Conservation (phyloP, 1,140 invertebrate species). For the Leptinotarsa defecta region DNA sequence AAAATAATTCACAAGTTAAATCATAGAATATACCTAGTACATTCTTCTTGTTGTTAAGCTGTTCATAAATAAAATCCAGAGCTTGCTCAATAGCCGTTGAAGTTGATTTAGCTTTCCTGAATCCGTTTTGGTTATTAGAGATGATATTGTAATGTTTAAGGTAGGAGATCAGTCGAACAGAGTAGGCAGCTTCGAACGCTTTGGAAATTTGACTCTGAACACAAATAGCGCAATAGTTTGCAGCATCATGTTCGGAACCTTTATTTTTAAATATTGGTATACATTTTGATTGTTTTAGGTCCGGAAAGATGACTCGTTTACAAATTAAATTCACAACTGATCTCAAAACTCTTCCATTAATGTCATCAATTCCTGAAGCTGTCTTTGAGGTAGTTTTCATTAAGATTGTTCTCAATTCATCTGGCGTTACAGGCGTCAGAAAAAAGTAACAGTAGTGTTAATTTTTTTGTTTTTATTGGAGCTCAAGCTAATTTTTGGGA, state of each 20-base stretch:
- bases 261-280: no score
- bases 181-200: conserved; percentile 1
- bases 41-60: background rate
- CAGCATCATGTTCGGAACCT: no score
- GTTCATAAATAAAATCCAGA: conserved; percentile 5
- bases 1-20: background rate
- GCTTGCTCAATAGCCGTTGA: background rate
- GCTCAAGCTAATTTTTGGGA: background rate
- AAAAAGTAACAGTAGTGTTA: background rate
- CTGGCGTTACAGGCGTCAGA: background rate
- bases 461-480: background rate
- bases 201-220: no score
- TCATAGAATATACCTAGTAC: background rate
- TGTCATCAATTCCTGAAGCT: background rate
- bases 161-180: conserved; percentile 4
- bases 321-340: no score
- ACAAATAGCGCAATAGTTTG: no score
- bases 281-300: conserved; percentile 1
- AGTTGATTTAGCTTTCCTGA: background rate
- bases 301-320: background rate
- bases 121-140: no score
- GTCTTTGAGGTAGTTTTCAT: background rate
- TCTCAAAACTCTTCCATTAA: background rate
- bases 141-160: background rate
- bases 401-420: no score